Base-by-base conservation (phyloP, 2,113 vertebrate species). In the Osmerus eperlanus region DNA sequence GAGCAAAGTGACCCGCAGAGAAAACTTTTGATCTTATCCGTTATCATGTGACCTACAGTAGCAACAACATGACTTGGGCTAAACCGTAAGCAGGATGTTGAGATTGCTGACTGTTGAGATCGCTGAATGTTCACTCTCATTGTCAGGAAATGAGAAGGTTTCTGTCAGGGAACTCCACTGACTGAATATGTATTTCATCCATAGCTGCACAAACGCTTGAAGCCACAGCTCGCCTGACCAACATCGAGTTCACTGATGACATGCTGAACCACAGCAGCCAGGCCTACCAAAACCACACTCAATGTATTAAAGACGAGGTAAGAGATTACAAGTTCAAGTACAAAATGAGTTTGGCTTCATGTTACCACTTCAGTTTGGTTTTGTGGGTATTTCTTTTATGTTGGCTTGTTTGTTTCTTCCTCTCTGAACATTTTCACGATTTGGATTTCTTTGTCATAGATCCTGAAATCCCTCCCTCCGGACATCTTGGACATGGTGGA, bases 141-240 rank as follows among this genome's bases (percentile, higher is more conserved):
- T 47, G 41, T 12, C 41, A 47, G 32, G 15, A 36, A 32, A 18
- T 64, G 62, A 64, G 12, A 18, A 9, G 8, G 3, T 19, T 56
- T 16, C 55, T 14, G 16, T 68, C 19, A 53, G 3, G 36, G 13
- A 32, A 53, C 14, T 71, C 51, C 9, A 16, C 19, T 69, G 25
- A 51, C 12, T 14, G 2, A 18, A 13, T 23, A 19, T 14, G 19
- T 75, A 59, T 82, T 67, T 29, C 75, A 29, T 72, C 71, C 28
- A 11, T 84, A 98, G 95, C 70, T 60, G 88, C 87, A 76, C 89
- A 79, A 83, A 93, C 81, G 13, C 85, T 96, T 36, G 76, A 71
- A 0, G 95, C 90, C 18, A 83, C 68, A 3, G 82, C 87, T 14
- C 62, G 68, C 54, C 84, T 97, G 51, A 89, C 83, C 19, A 94